Conservation (phyloP, 1,140 invertebrate species). For the Bombus superbus region DNA sequence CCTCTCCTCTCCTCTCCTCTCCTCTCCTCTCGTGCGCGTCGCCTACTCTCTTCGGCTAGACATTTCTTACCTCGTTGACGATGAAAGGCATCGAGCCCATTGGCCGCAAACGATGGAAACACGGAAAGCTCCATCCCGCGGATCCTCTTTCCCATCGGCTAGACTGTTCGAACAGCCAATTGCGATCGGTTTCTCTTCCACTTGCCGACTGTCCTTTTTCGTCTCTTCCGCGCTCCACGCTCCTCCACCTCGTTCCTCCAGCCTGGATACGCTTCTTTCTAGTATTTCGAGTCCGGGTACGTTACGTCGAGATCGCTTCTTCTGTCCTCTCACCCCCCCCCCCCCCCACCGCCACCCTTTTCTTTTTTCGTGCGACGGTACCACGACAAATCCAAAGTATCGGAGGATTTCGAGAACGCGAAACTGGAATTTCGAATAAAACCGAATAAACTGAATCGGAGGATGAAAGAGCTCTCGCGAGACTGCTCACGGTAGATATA, state of each 20-base stretch:
- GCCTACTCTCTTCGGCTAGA: conserved; percentile 54
- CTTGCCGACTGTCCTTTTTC: background rate
- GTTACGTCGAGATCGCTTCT: too few relatives aligned
- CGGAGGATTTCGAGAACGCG: background rate
- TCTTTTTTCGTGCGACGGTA: background rate
- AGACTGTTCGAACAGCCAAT: background rate
- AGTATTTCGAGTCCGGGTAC: too few relatives aligned
- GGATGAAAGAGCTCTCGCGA: background rate
- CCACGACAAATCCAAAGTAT: background rate
- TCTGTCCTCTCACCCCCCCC: background rate
- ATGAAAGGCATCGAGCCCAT: conserved; percentile 63
- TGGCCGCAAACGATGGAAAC: conserved; percentile 44
- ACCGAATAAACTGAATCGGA: background rate
- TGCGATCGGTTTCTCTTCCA: conserved; percentile 13
- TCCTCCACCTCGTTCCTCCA: too few relatives aligned
- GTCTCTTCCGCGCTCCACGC: background rate
- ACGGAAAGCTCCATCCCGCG: conserved; percentile 36
- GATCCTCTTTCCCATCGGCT: conserved; percentile 38
- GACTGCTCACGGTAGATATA: too few relatives aligned
- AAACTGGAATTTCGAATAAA: background rate
- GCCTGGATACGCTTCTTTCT: too few relatives aligned
- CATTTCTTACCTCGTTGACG: conserved; percentile 61
- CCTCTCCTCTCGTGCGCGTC: conserved; percentile 3
- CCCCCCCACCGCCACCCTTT: rapidly evolving
- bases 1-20: conserved; percentile 25